Base-by-base conservation (phyloP, 2,113 vertebrate species). In the Ceuthmochares aereus region DNA sequence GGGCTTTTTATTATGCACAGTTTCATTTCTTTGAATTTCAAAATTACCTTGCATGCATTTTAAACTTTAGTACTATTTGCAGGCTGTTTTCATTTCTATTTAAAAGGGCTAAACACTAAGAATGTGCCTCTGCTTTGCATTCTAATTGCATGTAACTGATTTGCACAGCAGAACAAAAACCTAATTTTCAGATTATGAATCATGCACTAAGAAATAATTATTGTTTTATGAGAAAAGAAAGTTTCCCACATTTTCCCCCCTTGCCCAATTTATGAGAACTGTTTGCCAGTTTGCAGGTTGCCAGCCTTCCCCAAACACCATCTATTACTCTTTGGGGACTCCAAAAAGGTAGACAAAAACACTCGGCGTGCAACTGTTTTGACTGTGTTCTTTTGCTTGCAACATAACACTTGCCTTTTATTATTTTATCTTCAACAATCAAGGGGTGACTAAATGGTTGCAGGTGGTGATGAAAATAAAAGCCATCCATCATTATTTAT, bases 401-500 rank as follows among this genome's bases (percentile, higher is more conserved):
- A 98, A 98, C 97, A 91, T 97, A 98, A 98, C 98, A 98, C 97
- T 98, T 97, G 98, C 97, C 98, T 98, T 98, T 97, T 99, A 98
- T 98, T 98, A 98, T 98, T 98, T 98, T 98, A 98, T 99, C 99
- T 99, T 98, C 98, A 98, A 98, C 99, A 99, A 98, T 99, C 98
- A 98, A 98, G 98, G 98, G 98, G 98, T 99, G 99, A 99, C 99
- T 99, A 99, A 99, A 99, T 98, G 99, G 99, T 99, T 99, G 99
- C 99, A 99, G 99, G 99, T 99, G 99, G 98, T 99, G 99, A 99
- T 99, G 99, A 99, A 99, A 99, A 99, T 99, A 99, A 99, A 99
- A 99, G 98, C 98, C 99, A 99, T 99, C 99, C 99, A 99, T 99
- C 99, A 99, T 99, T 99, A 99, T 99, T 99, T 99, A 99, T 99